A percentile compares a stretch with the other conserved stretches of the same genome.
Evolutionary conservation across 2,797 vertebrate genomes (phyloP).

Genomic region (Columba guinea): DNA sequence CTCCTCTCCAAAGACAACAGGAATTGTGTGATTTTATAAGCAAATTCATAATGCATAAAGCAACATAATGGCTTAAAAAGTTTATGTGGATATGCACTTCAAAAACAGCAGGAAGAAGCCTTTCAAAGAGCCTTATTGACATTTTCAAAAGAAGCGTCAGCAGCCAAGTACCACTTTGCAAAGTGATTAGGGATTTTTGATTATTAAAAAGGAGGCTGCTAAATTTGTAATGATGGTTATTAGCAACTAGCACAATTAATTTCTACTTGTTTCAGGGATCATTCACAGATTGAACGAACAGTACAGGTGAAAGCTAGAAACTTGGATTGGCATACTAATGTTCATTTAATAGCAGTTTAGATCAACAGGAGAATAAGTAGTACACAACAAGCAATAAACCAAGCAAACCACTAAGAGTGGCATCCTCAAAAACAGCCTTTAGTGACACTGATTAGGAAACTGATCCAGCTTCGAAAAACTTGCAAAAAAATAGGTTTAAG

Average conservation of each 20-base stretch:
- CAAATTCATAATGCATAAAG: slow-evolving; percentile 50
- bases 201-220: slow-evolving; percentile 38
- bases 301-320: neutral
- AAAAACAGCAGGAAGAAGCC: slow-evolving; percentile 37
- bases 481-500: neutral
- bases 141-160: slow-evolving; percentile 40
- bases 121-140: slow-evolving; percentile 26
- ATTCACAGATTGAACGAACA: neutral
- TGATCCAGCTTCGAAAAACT: neutral
- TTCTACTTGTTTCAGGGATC: slow-evolving; percentile 16
- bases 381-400: neutral
- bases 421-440: neutral
- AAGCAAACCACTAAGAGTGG: neutral
- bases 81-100: neutral
- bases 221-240: slow-evolving; percentile 22
- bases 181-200: slow-evolving; percentile 37
- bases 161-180: slow-evolving; percentile 4
- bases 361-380: neutral
- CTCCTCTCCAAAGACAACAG: neutral
- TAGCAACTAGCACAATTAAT: neutral
- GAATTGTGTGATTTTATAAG: slow-evolving; percentile 9
- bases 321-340: neutral
- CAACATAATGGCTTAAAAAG: slow-evolving; percentile 17
- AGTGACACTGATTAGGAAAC: neutral
- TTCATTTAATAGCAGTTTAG: neutral